Base-by-base conservation (phyloP, 2,888 invertebrate genomes). In the Aethes cnicana region DNA sequence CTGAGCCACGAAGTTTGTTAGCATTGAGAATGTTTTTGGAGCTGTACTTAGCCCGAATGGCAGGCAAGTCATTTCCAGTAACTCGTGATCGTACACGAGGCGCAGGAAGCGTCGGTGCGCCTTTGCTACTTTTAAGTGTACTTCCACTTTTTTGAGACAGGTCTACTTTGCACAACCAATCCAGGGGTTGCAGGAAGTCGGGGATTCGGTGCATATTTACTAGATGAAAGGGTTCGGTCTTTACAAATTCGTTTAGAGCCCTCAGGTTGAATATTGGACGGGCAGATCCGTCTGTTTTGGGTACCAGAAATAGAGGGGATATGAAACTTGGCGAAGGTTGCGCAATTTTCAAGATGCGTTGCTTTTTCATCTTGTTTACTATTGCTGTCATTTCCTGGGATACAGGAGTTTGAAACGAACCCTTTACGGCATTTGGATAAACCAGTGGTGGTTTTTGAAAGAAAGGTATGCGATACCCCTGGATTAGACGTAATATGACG, bases 231-330 rank as follows among this genome's bases (percentile, higher is more conserved):
- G 23, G 35, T 11, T 54, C 44, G 11, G 53, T 47, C 1, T 42
- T 8, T 1, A 68, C 50, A 39, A 44, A 68, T 0, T 53, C 2
- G 54, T 68, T 69, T 5, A 64, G 47, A 1, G 46, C 36, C 49
- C 55, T 61, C 6, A 65, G 47, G 37, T 62, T 62, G 63, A 63
- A n/a, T n/a, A n/a, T n/a, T n/a, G n/a, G n/a, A n/a, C n/a, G n/a
- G n/a, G n/a, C n/a, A n/a, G n/a, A n/a, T 6, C 63, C 60, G 53
- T 62, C 59, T 32, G 39, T 16, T 20, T 68, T 68, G 6, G 61
- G 59, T 0, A 60, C 53, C 5, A 66, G 55, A 47, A 66, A 68
- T 28, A 68, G 55, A 7, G 56, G 26, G 6, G 67, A 64, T 4
- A 67, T 4, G 28, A 66, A 68, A 35, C 62, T 63, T 16, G 62